Evolutionary conservation across 1,140 invertebrate genomes (phyloP), one percentile per base, ranked within the genome.

Genomic region (Bombus huntii): DNA sequence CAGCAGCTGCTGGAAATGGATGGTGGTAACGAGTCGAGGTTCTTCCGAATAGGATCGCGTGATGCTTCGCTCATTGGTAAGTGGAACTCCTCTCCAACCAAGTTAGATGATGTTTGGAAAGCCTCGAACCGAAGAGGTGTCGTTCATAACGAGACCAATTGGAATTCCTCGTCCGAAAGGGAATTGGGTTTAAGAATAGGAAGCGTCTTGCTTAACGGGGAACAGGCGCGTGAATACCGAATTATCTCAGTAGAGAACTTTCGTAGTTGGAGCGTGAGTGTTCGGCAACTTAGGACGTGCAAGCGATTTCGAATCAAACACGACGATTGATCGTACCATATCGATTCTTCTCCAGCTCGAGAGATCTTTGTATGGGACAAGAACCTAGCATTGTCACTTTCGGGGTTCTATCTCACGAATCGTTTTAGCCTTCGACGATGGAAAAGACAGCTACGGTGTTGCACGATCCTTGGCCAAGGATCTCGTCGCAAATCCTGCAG

Each of bases 91-190:
- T 28, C n/a, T 79, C 31, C 62, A 68, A 28, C 8, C 65, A 22
- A 80, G 78, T 53, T 42, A n/a, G 44, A 53, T 10, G 65, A 13
- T 68, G 65, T 70, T 80, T 68, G 18, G 25, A 53, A 80, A 22
- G 66, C 12, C 44, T 10, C 66, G 34, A 57, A 34, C 22, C 22
- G 74, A 22, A 42, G 28, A 62, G 25, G 28, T 25, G 37, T 77
- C 57, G 75, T 25, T 75, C 10, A 3, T 62, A 65, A 65, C 75
- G 37, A 31, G 37, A 39, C 59, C 25, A 42, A 42, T 78, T 22
- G 57, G 39, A 31, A 31, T 66, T 76, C 25, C 34, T 62, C 15
- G 13, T 10, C 31, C 15, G 8, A 37, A 37, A 37, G 25, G 31
- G 72, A 6, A 34, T 8, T 1, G 34, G 0, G 18, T 70, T n/a